Evolutionary conservation across 2,888 invertebrate species (phyloP).

Genomic region (Drepanosiphum platanoidis): DNA sequence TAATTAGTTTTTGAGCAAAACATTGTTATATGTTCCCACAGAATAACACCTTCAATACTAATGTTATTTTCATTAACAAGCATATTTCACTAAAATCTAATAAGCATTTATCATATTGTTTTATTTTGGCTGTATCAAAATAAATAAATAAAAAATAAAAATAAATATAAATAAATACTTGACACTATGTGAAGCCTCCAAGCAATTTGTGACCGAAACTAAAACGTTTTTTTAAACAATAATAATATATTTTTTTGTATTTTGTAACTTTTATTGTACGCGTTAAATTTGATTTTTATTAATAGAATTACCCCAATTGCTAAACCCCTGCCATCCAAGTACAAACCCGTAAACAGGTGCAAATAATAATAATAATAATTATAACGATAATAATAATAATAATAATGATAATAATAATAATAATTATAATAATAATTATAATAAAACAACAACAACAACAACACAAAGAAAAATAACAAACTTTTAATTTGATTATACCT

Average conservation of each 20-base stretch:
- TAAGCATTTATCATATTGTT: constrained; percentile 36
- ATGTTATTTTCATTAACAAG: constrained; percentile 40
- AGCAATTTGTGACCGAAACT: constrained; percentile 51
- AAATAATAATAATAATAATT: constrained; percentile 50
- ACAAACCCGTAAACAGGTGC: constrained; percentile 56
- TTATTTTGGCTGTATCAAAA: constrained; percentile 44
- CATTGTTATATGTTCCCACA: constrained; percentile 42
- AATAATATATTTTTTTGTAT: constrained; percentile 47
- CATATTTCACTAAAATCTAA: constrained; percentile 57
- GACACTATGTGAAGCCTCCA: constrained; percentile 56
- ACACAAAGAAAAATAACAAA: constrained; percentile 57
- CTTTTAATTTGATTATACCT: constrained; percentile 67
- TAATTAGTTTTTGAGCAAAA: constrained; percentile 17
- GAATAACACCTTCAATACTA: constrained; percentile 18
- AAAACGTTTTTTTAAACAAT: constrained; percentile 51
- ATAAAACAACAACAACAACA: constrained; percentile 45
- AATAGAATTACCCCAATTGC: constrained; percentile 29
- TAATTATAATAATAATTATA: neutral
- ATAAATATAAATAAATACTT: constrained; percentile 43
- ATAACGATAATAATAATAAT: constrained; percentile 11
- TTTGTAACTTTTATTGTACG: constrained; percentile 3
- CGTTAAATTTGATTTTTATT: constrained; percentile 42
- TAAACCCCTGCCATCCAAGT: constrained; percentile 63
- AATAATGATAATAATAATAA: constrained; percentile 2
- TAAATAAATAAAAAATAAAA: constrained; percentile 20